A percentile compares a stretch with the other conserved stretches of the same genome.
These are phyloP conservation scores for Microctenopoma steveboyesi DNA, from an alignment of 2,797 vertebrate genomes.

Conservation along the genomic window DNA sequence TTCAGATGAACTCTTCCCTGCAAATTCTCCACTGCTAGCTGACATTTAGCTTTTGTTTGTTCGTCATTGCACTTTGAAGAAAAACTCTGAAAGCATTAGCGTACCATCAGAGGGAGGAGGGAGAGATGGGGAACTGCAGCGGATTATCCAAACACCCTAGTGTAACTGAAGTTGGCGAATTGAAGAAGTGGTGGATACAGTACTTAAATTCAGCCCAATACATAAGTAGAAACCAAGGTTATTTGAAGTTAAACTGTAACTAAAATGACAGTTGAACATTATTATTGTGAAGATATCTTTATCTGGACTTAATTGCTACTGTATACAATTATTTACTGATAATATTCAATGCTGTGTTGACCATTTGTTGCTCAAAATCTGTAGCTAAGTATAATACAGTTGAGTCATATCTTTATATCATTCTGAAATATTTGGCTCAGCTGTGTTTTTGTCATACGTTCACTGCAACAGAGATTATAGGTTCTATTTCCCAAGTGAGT, in stretches of 20 bases:
- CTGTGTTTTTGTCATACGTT: neutral
- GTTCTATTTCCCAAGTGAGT: slow-evolving; percentile 2
- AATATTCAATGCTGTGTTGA: neutral
- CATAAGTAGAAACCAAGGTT: slow-evolving; percentile 2
- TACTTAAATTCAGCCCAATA: neutral
- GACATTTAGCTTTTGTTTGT: neutral
- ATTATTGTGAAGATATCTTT: neutral
- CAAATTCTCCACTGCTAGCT: too few species aligned
- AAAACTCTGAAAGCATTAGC: slow-evolving; percentile 1
- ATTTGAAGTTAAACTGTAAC: neutral
- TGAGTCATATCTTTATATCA: slow-evolving; percentile 2
- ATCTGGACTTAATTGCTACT: too few species aligned
- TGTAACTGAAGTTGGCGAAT: slow-evolving; percentile 14
- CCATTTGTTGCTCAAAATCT: neutral
- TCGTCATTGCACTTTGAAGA: slow-evolving; percentile 19
- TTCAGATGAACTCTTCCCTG: too few species aligned
- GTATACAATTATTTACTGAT: too few species aligned
- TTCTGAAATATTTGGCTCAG: neutral
- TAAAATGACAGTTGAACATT: slow-evolving; percentile 2
- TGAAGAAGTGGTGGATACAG: slow-evolving; percentile 8
- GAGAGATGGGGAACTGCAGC: neutral
- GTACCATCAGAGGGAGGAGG: neutral
- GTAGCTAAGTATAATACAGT: neutral
- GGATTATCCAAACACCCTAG: too few species aligned
- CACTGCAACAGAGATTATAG: slow-evolving; percentile 9